phyloP scores from a whole-genome alignment of 2,888 invertebrate species.

The Orgyia antiqua region DNA sequence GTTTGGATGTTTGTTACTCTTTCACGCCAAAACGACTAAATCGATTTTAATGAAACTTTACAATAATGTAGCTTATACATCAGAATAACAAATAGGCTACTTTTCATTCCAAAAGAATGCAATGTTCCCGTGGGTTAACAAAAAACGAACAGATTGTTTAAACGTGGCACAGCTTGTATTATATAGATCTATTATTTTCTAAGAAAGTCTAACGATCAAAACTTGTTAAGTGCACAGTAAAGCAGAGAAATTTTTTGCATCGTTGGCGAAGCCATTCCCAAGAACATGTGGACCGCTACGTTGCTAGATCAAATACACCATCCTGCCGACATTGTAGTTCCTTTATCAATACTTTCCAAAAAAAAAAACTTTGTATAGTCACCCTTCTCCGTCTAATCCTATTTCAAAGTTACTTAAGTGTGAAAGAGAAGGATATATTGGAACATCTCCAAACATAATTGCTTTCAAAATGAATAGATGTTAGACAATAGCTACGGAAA shows the following conservation, averaged over 20 bases:
- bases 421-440: constrained; percentile 37
- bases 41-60: too few relatives aligned
- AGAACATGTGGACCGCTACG: constrained; percentile 76
- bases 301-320: constrained; percentile 75
- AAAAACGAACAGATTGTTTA: too few relatives aligned
- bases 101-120: too few relatives aligned
- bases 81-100: too few relatives aligned
- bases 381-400: constrained; percentile 45
- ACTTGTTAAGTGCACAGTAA: constrained; percentile 28
- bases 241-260: constrained; percentile 66
- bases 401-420: constrained; percentile 16
- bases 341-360: constrained; percentile 64
- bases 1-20: too few relatives aligned
- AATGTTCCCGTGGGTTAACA: too few relatives aligned
- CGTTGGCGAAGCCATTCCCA: constrained; percentile 69
- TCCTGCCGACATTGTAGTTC: constrained; percentile 72
- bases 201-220: constrained; percentile 57
- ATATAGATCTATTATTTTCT: too few relatives aligned
- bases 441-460: constrained; percentile 56
- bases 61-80: too few relatives aligned
- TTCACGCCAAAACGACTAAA: too few relatives aligned
- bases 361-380: constrained; percentile 50
- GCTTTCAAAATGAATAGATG: constrained; percentile 62
- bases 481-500: constrained; percentile 51
- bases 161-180: too few relatives aligned